These are phyloP conservation scores for Microhierax caerulescens DNA, from an alignment of 2,797 vertebrate genomes.

Conservation along the genomic window DNA sequence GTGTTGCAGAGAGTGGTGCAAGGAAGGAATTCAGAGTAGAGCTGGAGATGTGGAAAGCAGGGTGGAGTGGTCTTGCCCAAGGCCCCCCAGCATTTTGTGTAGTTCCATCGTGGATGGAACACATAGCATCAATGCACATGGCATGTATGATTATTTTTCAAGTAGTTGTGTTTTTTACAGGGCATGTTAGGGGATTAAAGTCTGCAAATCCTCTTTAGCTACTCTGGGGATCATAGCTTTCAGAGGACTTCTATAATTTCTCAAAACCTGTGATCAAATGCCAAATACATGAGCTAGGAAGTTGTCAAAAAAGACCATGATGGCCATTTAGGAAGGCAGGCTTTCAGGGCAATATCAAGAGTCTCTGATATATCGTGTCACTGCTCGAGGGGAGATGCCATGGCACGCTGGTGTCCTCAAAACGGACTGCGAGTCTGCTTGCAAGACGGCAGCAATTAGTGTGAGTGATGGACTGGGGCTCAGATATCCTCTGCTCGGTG, in stretches of 20 bases:
- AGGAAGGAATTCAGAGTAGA: accelerated
- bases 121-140: too few relatives aligned
- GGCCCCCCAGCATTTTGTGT: background rate
- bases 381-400: background rate
- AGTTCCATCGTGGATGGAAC: background rate
- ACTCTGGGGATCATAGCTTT: background rate
- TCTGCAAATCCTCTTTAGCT: background rate
- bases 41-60: background rate
- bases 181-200: background rate
- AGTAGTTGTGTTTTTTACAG: background rate
- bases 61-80: background rate
- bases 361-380: background rate
- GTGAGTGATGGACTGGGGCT: background rate
- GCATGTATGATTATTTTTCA: background rate
- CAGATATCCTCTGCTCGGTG: background rate
- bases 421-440: background rate
- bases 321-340: background rate
- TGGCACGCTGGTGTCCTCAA: background rate
- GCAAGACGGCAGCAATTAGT: background rate
- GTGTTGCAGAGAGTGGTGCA: background rate
- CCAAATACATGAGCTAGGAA: background rate
- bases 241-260: background rate
- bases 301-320: background rate
- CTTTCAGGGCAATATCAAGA: background rate
- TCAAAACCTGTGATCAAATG: background rate